These are phyloP conservation scores for Uria aalge DNA, from an alignment of 2,113 vertebrate species.

Conservation along the genomic window DNA sequence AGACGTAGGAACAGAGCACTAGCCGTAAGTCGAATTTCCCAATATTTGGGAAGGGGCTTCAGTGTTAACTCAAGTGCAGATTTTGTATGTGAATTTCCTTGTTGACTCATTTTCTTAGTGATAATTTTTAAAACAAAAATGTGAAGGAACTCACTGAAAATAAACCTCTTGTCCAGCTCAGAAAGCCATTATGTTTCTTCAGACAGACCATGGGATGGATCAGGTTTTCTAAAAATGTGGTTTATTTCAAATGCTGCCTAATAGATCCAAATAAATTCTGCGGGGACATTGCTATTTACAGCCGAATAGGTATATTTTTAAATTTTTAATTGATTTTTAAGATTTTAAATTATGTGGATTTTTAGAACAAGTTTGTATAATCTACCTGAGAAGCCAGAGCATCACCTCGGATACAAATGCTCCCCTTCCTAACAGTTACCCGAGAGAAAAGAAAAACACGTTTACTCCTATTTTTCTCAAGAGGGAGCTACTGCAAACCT, in stretches of 20 bases:
- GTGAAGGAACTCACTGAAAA: neutral
- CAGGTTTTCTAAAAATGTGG: slow-evolving; percentile 4
- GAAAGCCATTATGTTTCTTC: neutral
- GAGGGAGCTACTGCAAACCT: neutral
- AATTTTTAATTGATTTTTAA: slow-evolving; percentile 43
- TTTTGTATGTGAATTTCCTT: slow-evolving; percentile 64
- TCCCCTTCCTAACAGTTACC: neutral
- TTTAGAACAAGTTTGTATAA: slow-evolving; percentile 33
- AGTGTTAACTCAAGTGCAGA: slow-evolving; percentile 14
- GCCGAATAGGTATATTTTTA: slow-evolving; percentile 25
- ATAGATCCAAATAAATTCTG: neutral
- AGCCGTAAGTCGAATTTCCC: slow-evolving; percentile 9
- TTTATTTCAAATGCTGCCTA: slow-evolving; percentile 1
- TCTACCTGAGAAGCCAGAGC: neutral
- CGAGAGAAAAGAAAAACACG: neutral
- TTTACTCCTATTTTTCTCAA: neutral
- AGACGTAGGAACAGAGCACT: neutral
- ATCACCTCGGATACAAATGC: neutral
- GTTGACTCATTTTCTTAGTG: slow-evolving; percentile 29
- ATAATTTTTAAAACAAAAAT: slow-evolving; percentile 6
- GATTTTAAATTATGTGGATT: neutral
- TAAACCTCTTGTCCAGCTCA: neutral
- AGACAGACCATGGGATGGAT: neutral
- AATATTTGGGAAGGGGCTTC: slow-evolving; percentile 56
- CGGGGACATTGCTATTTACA: neutral